phyloP scores from a whole-genome alignment of 2,113 vertebrate genomes.

The Scytalopus superciliaris region DNA sequence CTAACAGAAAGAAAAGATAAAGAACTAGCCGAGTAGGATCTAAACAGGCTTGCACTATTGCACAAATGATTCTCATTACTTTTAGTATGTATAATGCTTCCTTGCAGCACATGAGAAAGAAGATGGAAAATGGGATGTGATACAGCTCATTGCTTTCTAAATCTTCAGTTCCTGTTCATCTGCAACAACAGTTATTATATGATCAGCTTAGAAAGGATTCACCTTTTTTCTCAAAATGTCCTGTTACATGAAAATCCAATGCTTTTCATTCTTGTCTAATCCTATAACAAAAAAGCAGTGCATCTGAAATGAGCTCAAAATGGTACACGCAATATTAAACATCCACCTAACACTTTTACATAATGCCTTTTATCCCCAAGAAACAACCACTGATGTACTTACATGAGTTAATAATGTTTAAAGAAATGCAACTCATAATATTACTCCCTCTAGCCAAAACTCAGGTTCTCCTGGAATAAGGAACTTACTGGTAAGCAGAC shows the following conservation, averaged over 20 bases:
- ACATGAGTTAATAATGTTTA: not conserved
- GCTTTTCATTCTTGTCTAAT: not conserved
- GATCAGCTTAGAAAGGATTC: not conserved
- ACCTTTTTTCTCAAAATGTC: not conserved
- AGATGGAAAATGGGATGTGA: conserved; percentile 1
- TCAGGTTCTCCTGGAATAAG: not conserved
- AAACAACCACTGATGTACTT: not conserved
- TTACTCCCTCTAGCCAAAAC: not conserved
- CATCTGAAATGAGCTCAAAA: not conserved
- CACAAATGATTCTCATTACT: not conserved
- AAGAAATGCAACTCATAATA: not conserved
- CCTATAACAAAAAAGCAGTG: not conserved
- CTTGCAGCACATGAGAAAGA: not conserved
- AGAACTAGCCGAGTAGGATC: not conserved
- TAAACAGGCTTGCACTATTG: not conserved
- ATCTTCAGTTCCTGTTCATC: not conserved
- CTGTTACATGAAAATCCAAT: not conserved
- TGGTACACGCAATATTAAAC: not conserved
- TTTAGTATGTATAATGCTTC: not conserved
- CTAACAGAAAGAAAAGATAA: not conserved
- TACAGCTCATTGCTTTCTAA: conserved; percentile 25
- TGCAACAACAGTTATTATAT: not conserved
- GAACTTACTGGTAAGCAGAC: not conserved
- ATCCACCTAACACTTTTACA: not conserved
- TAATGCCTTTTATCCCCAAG: not conserved